A percentile compares a stretch with the other conserved stretches of the same genome.
Evolutionary conservation across 2,113 vertebrate genomes (phyloP).

Genomic region (Eulacestoma nigropectus): DNA sequence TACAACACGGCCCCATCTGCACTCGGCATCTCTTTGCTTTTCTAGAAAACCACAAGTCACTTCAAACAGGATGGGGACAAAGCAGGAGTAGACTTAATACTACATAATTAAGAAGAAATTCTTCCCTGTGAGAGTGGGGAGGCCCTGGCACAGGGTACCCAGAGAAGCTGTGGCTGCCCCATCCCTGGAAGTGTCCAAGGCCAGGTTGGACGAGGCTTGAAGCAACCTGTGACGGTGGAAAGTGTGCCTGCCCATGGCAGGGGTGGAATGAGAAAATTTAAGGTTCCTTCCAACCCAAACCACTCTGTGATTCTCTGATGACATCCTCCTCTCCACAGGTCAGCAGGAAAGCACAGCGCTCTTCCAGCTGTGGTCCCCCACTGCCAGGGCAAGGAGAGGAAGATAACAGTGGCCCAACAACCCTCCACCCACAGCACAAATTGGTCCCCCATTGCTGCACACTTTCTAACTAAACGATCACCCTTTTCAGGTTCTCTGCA

Average conservation of each 20-base stretch:
- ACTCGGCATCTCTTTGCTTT: neutral
- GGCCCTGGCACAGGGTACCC: neutral
- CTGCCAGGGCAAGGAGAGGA: neutral
- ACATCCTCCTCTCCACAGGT: neutral
- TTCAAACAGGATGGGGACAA: neutral
- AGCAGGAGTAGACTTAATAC: neutral
- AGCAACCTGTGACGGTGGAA: neutral
- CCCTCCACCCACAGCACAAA: neutral
- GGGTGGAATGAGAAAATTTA: neutral
- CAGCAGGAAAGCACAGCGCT: neutral
- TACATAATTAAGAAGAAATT: neutral
- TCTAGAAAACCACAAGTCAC: neutral
- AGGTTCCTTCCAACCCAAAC: neutral
- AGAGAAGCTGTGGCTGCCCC: neutral
- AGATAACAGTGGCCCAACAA: rapidly evolving
- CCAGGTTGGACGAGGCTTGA: rapidly evolving
- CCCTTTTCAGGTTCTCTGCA: neutral
- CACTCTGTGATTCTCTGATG: neutral
- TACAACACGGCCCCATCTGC: neutral
- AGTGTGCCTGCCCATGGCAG: neutral
- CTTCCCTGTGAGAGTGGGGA: neutral
- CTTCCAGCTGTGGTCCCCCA: neutral
- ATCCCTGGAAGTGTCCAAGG: neutral
- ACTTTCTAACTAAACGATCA: neutral
- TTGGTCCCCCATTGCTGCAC: rapidly evolving